Evolutionary conservation across 1,140 invertebrate genomes (phyloP).

Genomic region (Drosophila willistoni): DNA sequence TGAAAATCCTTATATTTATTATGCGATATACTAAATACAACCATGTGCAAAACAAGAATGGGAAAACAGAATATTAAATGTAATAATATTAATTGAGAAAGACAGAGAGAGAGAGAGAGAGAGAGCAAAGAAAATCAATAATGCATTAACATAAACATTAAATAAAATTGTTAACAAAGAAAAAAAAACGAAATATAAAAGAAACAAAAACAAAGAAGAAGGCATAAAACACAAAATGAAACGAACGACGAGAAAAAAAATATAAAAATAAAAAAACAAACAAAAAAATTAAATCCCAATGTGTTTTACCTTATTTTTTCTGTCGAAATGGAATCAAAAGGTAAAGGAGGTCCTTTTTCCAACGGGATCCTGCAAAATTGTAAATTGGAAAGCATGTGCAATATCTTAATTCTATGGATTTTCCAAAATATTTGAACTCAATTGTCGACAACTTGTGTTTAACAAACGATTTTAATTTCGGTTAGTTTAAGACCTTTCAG

Average conservation of each 20-base stretch:
- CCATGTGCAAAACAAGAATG: constrained; percentile 28
- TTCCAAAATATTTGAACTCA: no score
- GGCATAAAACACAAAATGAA: constrained; percentile 54
- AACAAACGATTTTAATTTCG: no score
- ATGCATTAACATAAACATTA: constrained; percentile 55
- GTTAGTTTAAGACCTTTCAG: no score
- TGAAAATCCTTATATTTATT: constrained; percentile 53
- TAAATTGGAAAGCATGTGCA: no score
- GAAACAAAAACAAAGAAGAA: constrained; percentile 38
- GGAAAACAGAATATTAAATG: constrained; percentile 9
- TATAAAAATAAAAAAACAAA: constrained; percentile 52
- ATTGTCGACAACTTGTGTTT: no score
- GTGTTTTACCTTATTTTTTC: neutral
- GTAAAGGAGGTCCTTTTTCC: no score
- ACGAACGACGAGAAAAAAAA: constrained; percentile 63
- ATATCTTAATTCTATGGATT: no score
- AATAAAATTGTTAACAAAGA: constrained; percentile 75
- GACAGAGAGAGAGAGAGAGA: neutral
- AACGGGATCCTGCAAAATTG: no score
- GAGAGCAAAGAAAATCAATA: constrained; percentile 59
- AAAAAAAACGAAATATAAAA: constrained; percentile 30
- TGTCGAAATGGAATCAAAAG: no score
- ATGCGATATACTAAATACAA: constrained; percentile 33
- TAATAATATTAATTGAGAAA: constrained; percentile 18
- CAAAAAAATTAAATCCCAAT: constrained; percentile 46